These are phyloP conservation scores for Upupa epops DNA, from an alignment of 2,113 vertebrate species.

Conservation along the genomic window DNA sequence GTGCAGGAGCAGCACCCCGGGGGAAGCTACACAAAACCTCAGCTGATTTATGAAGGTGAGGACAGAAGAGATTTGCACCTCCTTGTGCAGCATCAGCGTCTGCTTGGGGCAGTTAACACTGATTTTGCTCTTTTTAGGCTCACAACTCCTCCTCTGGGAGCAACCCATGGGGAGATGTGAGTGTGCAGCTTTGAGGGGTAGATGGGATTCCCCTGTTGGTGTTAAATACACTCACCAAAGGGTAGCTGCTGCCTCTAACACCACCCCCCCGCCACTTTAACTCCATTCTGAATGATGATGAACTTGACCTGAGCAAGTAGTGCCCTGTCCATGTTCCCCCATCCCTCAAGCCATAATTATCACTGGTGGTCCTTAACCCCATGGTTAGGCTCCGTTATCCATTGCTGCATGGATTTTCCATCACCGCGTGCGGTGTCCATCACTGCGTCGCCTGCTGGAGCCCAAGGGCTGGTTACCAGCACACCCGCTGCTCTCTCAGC, in stretches of 20 bases:
- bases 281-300: accelerated
- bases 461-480: background rate
- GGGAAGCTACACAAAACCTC: background rate
- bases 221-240: accelerated
- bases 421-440: accelerated
- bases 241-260: background rate
- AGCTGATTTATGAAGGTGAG: background rate
- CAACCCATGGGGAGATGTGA: accelerated
- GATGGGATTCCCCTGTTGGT: accelerated
- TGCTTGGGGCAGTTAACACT: background rate
- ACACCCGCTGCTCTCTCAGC: background rate
- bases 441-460: accelerated
- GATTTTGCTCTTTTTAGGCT: background rate
- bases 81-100: background rate
- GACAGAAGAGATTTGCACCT: background rate
- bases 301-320: background rate
- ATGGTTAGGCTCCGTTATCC: accelerated
- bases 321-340: background rate
- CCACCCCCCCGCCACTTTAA: accelerated
- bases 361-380: background rate
- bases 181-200: background rate
- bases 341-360: background rate
- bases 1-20: background rate
- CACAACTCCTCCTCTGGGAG: background rate
- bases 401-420: no score